Base-by-base conservation (phyloP, 2,888 invertebrate species). In the Harmothoe impar region DNA sequence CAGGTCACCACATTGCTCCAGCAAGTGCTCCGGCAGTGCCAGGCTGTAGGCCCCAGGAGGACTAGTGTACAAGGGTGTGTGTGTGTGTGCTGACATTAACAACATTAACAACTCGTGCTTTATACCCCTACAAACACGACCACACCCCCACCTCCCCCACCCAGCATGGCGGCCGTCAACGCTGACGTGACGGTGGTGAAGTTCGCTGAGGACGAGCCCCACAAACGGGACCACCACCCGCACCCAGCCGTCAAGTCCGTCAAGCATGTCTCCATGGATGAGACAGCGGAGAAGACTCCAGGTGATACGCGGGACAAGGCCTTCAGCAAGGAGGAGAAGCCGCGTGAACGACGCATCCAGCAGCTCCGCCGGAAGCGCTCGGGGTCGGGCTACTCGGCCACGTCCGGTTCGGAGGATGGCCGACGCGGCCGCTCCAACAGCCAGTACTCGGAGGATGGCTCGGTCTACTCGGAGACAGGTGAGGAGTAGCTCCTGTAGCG, bases 391-490 rank as follows among this genome's bases (percentile, higher is more conserved):
- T 86, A 86, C 31, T 86, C 86, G 54, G 86, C 86, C 31, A 3
- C 86, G 20, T 23, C 29, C 54, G 20, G 54, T 10, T 23, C n/a
- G 0, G 23, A 23, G 86, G 86, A 86, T 1, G 86, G 54, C 0
- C 54, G 86, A 12, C 52, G 86, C 12, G 86, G 86, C 7, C 86
- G 86, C 5, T 86, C 86, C 56, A 54, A 54, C 15, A 86, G 86
- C 20, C 56, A 52, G 86, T 86, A 54, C 86, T 86, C 86, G 52
- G 86, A 86, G 86, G 86, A 86, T 20, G 86, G 86, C 25, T 54
- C 54, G 12, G 86, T 86, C 17, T 86, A 86, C 54, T 86, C 86
- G 25, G 86, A 86, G 54, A 86, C 86, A 86, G 86, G 86, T 86
- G 29, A 54, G 86, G 0, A 77, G 43, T n/a, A n/a, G n/a, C n/a